Percentiles rank a stretch among this genome's conserved stretches.
Evolutionary conservation across 23 tunicate genomes (phyloP).

Genomic region (Trididemnum nubilum): DNA sequence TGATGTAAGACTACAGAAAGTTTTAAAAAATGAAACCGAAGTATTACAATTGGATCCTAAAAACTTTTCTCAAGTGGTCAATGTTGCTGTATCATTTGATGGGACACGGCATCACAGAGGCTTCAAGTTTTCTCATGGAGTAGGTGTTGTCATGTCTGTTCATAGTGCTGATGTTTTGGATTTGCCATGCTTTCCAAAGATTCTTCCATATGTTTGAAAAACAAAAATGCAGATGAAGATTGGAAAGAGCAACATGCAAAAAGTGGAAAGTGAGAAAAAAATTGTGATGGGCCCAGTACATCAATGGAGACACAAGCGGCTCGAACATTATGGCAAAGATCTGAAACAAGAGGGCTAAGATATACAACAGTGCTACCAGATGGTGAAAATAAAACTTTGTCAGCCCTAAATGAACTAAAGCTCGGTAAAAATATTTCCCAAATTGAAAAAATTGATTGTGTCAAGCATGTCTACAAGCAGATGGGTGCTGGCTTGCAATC

Average conservation of each 20-base stretch:
- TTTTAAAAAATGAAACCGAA: background rate
- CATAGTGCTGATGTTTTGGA: background rate
- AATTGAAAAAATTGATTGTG: slow-evolving; percentile 17
- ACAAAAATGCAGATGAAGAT: background rate
- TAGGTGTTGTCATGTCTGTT: background rate
- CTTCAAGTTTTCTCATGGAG: background rate
- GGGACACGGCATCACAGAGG: background rate
- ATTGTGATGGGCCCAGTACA: slow-evolving; percentile 29
- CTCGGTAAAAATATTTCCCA: background rate
- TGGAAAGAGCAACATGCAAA: background rate
- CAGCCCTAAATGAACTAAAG: slow-evolving; percentile 3
- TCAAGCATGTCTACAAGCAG: slow-evolving; percentile 19
- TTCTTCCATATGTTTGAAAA: background rate
- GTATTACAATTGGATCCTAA: background rate
- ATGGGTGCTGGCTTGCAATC: slow-evolving; percentile 18
- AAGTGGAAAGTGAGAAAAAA: background rate
- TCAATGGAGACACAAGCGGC: slow-evolving; percentile 12
- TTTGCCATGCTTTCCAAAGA: background rate
- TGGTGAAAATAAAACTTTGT: slow-evolving; percentile 27
- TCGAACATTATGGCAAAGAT: background rate
- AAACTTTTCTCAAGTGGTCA: background rate
- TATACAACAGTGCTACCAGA: background rate
- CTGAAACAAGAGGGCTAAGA: background rate
- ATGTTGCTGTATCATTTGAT: background rate
- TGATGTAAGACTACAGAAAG: background rate